These are phyloP conservation scores for Hecatera dysodea DNA, from an alignment of 2,888 invertebrate species.

Conservation along the genomic window DNA sequence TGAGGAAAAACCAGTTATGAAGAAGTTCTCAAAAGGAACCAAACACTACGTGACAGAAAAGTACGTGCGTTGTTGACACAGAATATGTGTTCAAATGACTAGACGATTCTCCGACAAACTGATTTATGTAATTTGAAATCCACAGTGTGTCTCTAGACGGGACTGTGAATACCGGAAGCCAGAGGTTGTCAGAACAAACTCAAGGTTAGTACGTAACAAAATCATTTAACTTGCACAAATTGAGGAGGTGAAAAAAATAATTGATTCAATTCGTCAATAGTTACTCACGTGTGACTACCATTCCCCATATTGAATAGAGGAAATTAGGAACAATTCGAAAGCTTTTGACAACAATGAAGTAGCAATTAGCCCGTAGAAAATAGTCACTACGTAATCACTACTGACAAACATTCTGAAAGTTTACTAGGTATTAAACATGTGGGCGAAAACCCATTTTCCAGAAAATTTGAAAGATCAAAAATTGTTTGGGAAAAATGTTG, in stretches of 20 bases:
- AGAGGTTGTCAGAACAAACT: conserved; percentile 70
- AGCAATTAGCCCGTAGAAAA: not conserved
- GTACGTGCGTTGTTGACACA: conserved; percentile 33
- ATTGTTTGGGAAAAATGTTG: not conserved
- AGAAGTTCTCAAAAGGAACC: conserved; percentile 49
- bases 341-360: not conserved
- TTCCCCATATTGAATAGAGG: conserved; percentile 57
- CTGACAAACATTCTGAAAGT: not conserved
- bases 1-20: conserved; percentile 40
- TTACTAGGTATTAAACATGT: not conserved
- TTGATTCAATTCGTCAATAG: conserved; percentile 72
- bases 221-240: conserved; percentile 79
- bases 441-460: not conserved
- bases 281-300: conserved; percentile 78
- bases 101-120: conserved; percentile 26
- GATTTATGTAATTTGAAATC: conserved; percentile 45
- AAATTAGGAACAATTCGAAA: conserved; percentile 41
- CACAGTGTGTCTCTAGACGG: conserved; percentile 48
- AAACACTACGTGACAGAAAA: conserved; percentile 42
- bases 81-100: conserved; percentile 41
- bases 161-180: conserved; percentile 75
- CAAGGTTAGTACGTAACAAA: conserved; percentile 81
- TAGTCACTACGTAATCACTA: not conserved
- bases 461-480: not conserved
- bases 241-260: conserved; percentile 79